A percentile compares a stretch with the other conserved stretches of the same genome.
These are phyloP conservation scores for Dolichotis patagonum DNA, from an alignment of 2,113 vertebrate genomes.

Conservation along the genomic window DNA sequence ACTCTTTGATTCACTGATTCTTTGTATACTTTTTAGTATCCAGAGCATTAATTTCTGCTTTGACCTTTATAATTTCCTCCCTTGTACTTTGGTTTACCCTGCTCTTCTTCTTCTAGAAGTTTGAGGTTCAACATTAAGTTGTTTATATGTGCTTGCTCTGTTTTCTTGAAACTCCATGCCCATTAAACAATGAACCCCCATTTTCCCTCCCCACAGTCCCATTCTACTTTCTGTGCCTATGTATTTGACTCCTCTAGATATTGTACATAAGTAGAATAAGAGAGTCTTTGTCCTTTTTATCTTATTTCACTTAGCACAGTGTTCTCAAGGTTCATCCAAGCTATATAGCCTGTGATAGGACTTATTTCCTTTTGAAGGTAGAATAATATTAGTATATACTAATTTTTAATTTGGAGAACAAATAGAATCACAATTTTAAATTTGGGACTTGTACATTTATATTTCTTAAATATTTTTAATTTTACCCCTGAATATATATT, in stretches of 20 bases:
- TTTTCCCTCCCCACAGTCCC: not conserved
- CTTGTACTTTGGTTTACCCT: no score
- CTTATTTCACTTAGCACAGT: not conserved
- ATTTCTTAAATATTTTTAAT: constrained; percentile 36
- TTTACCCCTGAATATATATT: not conserved
- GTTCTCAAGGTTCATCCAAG: not conserved
- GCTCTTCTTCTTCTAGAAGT: no score
- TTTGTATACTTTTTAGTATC: no score
- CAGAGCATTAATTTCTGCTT: no score
- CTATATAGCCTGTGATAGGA: not conserved
- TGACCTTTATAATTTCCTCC: no score
- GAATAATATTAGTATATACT: not conserved
- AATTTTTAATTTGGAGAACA: constrained; percentile 20
- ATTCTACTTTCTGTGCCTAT: not conserved
- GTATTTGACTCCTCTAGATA: not conserved
- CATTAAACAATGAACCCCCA: not conserved
- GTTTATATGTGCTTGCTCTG: no score
- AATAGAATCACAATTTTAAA: not conserved
- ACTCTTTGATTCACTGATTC: no score
- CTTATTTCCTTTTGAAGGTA: not conserved
- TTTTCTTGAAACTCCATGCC: not conserved
- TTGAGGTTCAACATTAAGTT: no score
- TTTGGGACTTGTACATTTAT: constrained; percentile 13
- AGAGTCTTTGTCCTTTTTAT: not conserved
- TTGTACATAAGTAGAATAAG: not conserved